A percentile compares a stretch with the other conserved stretches of the same genome.
Evolutionary conservation across 2,888 invertebrate species (phyloP).

Genomic region (Zelleria hepariella): DNA sequence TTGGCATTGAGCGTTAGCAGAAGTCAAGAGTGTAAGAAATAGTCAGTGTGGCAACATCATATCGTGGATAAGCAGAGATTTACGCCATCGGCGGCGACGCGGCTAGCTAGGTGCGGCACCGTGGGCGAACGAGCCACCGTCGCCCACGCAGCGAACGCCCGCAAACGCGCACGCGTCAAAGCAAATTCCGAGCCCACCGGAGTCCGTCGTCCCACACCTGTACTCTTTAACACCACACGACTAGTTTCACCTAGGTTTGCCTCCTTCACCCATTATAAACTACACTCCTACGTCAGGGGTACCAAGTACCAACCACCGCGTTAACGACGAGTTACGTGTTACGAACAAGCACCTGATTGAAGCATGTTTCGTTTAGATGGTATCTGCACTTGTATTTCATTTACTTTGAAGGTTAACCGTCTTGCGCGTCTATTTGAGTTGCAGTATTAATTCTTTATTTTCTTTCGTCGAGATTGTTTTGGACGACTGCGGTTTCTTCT

Average conservation of each 20-base stretch:
- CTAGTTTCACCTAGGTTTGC: constrained; percentile 4
- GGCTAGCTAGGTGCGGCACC: constrained; percentile 57
- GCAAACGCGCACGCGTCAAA: constrained; percentile 23
- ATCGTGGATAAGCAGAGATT: constrained; percentile 36
- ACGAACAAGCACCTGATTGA: neutral
- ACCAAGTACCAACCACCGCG: neutral
- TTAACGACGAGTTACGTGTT: neutral
- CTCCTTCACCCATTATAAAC: neutral
- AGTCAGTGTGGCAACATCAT: constrained; percentile 16
- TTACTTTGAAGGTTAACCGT: neutral
- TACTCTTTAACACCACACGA: constrained; percentile 11
- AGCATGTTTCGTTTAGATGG: neutral
- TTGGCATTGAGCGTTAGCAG: too few species aligned
- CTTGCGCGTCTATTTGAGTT: neutral
- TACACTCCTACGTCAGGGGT: neutral
- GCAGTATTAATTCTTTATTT: neutral
- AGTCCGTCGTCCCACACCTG: constrained; percentile 29
- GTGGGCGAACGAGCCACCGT: constrained; percentile 50
- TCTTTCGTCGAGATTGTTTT: neutral
- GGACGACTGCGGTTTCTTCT: neutral
- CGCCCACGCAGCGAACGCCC: constrained; percentile 27
- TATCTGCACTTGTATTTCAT: neutral
- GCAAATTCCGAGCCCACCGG: constrained; percentile 58
- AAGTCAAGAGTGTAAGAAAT: too few species aligned
- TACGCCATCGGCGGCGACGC: constrained; percentile 38